Conservation (phyloP, 2,113 vertebrate species). For the Hipposideros armiger region DNA sequence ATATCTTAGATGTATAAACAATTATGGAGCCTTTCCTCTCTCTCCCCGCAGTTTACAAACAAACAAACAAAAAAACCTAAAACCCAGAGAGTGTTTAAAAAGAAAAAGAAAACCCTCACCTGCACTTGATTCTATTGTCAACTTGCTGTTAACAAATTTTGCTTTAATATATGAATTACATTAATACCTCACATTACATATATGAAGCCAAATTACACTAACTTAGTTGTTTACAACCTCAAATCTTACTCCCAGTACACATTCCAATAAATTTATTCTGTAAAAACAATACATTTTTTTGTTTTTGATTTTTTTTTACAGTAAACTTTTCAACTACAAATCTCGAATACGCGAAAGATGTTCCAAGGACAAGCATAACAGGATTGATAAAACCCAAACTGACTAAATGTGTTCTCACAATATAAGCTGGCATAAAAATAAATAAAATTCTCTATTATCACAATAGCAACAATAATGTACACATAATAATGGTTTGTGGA, state of each 20-base stretch:
- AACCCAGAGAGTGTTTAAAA: conserved; percentile 78
- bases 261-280: conserved; percentile 99
- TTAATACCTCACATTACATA: conserved; percentile 91
- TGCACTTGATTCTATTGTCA: conserved; percentile 88
- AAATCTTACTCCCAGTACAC: conserved; percentile 91
- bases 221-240: conserved; percentile 90
- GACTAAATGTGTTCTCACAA: conserved; percentile 90
- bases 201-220: conserved; percentile 91
- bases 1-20: neutral
- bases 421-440: conserved; percentile 93
- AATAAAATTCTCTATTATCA: conserved; percentile 92
- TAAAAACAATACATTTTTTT: conserved; percentile 97
- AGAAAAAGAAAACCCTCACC: conserved; percentile 86
- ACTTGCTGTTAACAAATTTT: conserved; percentile 89
- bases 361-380: conserved; percentile 93
- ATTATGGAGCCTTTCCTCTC: neutral
- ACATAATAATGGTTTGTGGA: conserved; percentile 88
- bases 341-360: conserved; percentile 93
- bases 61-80: conserved; percentile 23
- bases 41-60: conserved; percentile 23
- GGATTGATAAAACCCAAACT: conserved; percentile 88
- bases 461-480: conserved; percentile 91
- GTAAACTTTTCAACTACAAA: conserved; percentile 96
- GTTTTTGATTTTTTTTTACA: conserved; percentile 91
- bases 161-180: conserved; percentile 92